phyloP scores from a whole-genome alignment of 1,140 invertebrate species.

The Temnothorax curvispinosus region DNA sequence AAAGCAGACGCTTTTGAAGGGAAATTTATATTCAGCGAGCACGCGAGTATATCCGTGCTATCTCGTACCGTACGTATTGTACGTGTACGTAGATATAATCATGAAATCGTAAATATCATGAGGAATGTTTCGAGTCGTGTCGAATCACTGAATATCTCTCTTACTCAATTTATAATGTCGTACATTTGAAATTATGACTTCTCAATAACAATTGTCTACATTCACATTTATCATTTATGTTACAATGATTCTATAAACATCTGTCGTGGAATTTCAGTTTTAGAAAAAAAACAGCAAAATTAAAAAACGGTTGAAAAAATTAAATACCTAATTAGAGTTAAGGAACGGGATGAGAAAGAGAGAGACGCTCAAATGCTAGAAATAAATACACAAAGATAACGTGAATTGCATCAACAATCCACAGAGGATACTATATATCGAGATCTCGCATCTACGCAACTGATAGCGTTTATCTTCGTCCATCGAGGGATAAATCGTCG shows the following conservation, averaged over 20 bases:
- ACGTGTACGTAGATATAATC: constrained; percentile 62
- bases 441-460: constrained; percentile 24
- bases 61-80: constrained; percentile 35
- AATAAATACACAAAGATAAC: neutral
- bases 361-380: neutral
- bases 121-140: constrained; percentile 53
- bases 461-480: constrained; percentile 33
- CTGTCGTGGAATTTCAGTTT: neutral
- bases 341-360: neutral
- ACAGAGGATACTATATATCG: constrained; percentile 13
- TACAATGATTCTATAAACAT: neutral
- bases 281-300: neutral
- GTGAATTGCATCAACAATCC: neutral
- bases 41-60: constrained; percentile 52
- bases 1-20: constrained; percentile 59
- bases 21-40: constrained; percentile 63
- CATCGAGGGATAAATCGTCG: constrained; percentile 10
- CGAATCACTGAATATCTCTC: constrained; percentile 54
- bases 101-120: constrained; percentile 66
- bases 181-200: constrained; percentile 16
- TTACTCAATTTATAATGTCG: constrained; percentile 38
- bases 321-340: neutral
- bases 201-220: neutral
- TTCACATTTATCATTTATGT: neutral
- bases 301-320: neutral